These are phyloP conservation scores for cattle (Bos taurus) DNA, from an alignment of 2,113 vertebrate genomes.

Conservation along the genomic window ARS-UCD2.0 NC_037343.1:9485001-9485500, in stretches of 20 bases:
- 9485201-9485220: background rate
- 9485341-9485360: background rate
- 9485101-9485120: background rate
- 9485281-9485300: background rate
- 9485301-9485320: background rate
- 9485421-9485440: background rate
- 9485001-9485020: background rate
- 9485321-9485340: background rate
- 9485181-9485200: background rate
- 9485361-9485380: background rate
- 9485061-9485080: background rate
- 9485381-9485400: background rate
- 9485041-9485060: background rate
- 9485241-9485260: background rate
- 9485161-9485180: background rate
- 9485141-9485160: background rate
- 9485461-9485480: background rate
- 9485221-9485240: background rate
- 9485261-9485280: background rate
- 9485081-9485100: background rate
- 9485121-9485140: background rate
- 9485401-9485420: background rate
- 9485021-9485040: background rate
- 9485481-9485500: background rate
- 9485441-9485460: background rate